Percentiles rank a stretch among this genome's conserved stretches.
Conservation (phyloP, 2,113 vertebrate genomes). For the Hydropotes inermis region DNA sequence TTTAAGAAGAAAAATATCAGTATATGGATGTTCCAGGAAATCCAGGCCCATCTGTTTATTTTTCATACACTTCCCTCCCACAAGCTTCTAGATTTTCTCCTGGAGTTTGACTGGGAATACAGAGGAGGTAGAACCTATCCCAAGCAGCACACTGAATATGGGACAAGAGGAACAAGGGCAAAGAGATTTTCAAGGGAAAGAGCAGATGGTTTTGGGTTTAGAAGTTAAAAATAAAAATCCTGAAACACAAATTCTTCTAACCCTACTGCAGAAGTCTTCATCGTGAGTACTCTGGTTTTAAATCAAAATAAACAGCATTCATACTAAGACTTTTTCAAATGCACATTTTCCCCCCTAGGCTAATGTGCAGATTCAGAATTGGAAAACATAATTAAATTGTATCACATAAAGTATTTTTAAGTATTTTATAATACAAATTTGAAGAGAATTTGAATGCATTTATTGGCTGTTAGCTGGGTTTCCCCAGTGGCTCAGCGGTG, state of each 20-base stretch:
- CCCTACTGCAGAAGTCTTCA: not conserved
- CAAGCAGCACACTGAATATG: not conserved
- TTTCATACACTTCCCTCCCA: not conserved
- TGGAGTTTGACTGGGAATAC: not conserved
- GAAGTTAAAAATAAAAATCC: not conserved
- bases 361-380: not conserved
- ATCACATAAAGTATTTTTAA: not conserved
- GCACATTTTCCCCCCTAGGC: not conserved
- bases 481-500: not conserved
- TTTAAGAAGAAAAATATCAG: not conserved
- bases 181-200: conserved; percentile 24
- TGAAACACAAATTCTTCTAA: not conserved
- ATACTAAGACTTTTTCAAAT: not conserved
- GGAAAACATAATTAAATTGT: not conserved
- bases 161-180: not conserved
- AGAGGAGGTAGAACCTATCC: not conserved
- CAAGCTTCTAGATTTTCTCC: not conserved
- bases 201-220: not conserved
- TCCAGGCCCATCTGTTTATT: not conserved
- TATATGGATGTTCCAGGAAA: not conserved
- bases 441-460: not conserved
- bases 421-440: not conserved
- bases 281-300: not conserved
- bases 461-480: not conserved
- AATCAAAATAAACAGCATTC: not conserved